These are phyloP conservation scores for Pontoporia blainvillei DNA, from an alignment of 2,113 vertebrate species.

Conservation along the genomic window DNA sequence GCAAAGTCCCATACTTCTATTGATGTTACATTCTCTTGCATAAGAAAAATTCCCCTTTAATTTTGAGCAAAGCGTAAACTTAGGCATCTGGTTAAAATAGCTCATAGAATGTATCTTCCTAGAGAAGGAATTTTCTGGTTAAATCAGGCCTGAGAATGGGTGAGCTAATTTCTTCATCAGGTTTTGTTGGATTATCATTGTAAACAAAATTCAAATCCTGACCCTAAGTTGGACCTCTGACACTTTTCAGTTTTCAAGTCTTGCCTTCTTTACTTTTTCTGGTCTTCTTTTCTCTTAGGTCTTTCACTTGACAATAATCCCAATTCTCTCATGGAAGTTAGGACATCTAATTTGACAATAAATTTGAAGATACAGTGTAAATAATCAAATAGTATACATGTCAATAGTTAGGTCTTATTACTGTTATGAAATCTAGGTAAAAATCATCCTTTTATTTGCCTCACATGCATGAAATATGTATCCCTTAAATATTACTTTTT, in stretches of 20 bases:
- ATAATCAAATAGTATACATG: neutral
- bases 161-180: neutral
- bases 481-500: neutral
- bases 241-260: neutral
- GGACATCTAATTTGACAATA: neutral
- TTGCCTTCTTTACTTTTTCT: neutral
- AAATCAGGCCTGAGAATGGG: neutral
- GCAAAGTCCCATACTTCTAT: neutral
- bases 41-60: neutral
- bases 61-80: neutral
- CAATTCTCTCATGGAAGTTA: neutral
- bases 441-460: neutral
- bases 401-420: neutral
- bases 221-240: neutral
- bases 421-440: neutral
- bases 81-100: neutral
- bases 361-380: neutral
- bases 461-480: neutral
- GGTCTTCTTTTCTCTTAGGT: neutral
- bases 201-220: neutral
- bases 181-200: neutral
- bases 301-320: neutral
- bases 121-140: neutral
- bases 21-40: neutral
- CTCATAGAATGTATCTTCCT: neutral